Base-by-base conservation (phyloP, 2,888 invertebrate species). In the Microctonus aethiopoides region DNA sequence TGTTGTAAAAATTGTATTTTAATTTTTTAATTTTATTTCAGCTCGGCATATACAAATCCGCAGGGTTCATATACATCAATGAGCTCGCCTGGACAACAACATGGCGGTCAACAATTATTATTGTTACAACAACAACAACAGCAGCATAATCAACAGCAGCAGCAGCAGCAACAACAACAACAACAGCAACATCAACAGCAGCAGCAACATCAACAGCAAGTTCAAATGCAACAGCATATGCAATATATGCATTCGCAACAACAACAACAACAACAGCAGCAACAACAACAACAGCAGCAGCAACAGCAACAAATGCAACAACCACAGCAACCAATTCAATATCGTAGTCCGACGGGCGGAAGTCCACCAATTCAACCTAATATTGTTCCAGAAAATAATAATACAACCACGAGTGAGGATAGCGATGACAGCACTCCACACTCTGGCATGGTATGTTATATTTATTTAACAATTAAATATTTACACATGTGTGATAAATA, bases 341-440 rank as follows among this genome's bases (percentile, higher is more conserved):
- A 88, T 84, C 84, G 89, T 72, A 91, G 91, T 79, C 90, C 92
- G 68, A 84, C 89, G 80, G 92, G 92, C 11, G 92, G 92, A 36
- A 89, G 89, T 79, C 89, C 90, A 36, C 88, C 89, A 11, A 82
- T 82, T 80, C 87, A 83, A 75, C 79, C 87, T 6, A 80, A 75
- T 20, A 87, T 86, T 10, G 87, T 88, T 26, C 88, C 89, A 67
- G 90, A 90, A 80, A 91, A 91, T 6, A 84, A 84, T 72, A 90
- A 90, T 74, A 88, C 88, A 22, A 93, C 93, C 62, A 95, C 95
- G 39, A 94, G 94, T 86, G 95, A 95, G 86, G 95, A 95, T 84
- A 95, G 95, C 78, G 95, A 95, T 87, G 95, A 95, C 83, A 93
- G 93, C 86, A 90, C 91, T 39, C 93, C 93, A 67, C 93, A 93